Evolutionary conservation across 2,113 vertebrate genomes (phyloP).

Genomic region (Corvus cornix): DNA sequence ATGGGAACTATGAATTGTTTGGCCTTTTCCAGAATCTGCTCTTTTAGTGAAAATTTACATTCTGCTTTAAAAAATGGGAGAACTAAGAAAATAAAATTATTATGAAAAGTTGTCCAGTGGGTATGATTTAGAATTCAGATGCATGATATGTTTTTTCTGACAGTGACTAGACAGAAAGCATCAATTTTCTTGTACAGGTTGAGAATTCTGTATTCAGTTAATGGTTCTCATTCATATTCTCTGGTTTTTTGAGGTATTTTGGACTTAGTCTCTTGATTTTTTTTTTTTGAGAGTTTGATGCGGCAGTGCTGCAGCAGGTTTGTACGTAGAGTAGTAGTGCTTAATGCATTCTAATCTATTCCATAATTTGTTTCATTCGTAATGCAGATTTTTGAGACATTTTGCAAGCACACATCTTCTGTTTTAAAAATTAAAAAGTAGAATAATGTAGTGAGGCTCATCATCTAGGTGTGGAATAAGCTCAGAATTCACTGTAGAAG

Average conservation of each 20-base stretch:
- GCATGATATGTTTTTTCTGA: background rate
- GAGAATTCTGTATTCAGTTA: background rate
- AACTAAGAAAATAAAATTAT: background rate
- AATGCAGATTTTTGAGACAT: background rate
- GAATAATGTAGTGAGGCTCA: background rate
- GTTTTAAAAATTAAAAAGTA: background rate
- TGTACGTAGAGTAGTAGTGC: background rate
- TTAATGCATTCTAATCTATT: conserved; percentile 20
- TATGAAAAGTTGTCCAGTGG: background rate
- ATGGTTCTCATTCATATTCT: background rate
- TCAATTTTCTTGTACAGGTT: background rate
- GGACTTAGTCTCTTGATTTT: background rate
- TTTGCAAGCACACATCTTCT: background rate
- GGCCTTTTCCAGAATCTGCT: background rate
- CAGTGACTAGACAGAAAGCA: background rate
- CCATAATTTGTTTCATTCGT: conserved; percentile 9
- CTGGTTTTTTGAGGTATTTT: background rate
- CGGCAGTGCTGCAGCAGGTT: background rate
- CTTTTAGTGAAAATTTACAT: background rate
- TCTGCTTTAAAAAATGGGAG: background rate
- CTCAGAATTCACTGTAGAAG: background rate
- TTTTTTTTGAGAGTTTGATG: background rate
- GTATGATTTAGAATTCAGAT: background rate
- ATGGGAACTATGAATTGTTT: background rate
- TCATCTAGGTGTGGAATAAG: background rate